Percentiles rank a stretch among this genome's conserved stretches.
Conservation (phyloP, 2,113 vertebrate genomes). For the Xenopus laevis region DNA sequence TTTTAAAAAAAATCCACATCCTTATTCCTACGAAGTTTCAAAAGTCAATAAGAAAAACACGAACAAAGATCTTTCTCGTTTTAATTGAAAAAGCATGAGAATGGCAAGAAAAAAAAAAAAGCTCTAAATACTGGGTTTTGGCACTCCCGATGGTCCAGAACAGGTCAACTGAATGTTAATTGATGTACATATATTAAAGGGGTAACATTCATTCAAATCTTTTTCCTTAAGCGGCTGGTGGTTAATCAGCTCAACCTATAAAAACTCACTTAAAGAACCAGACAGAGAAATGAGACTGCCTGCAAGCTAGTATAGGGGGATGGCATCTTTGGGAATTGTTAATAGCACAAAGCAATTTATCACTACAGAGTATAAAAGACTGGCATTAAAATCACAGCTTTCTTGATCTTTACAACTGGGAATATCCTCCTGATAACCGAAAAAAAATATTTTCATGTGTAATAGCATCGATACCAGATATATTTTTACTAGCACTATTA, state of each 20-base stretch:
- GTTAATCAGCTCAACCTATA: slow-evolving; percentile 16
- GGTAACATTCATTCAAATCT: not conserved
- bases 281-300: not conserved
- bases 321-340: slow-evolving; percentile 10
- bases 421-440: not conserved
- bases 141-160: too few species aligned
- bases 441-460: too few species aligned
- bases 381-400: slow-evolving; percentile 19
- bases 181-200: not conserved
- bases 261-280: not conserved
- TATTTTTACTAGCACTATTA: too few species aligned
- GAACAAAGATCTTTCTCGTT: too few species aligned
- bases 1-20: too few species aligned
- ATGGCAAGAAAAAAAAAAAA: too few species aligned
- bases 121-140: too few species aligned
- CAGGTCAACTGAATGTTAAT: too few species aligned
- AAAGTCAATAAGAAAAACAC: too few species aligned
- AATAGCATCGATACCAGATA: too few species aligned
- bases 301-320: slow-evolving; percentile 19
- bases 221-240: not conserved
- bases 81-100: too few species aligned
- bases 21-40: too few species aligned
- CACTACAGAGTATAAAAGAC: slow-evolving; percentile 24
- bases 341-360: slow-evolving; percentile 36
- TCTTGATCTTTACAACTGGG: slow-evolving; percentile 37